phyloP scores from a whole-genome alignment of 2,888 invertebrate genomes.

The Sphaerophoria taeniata region DNA sequence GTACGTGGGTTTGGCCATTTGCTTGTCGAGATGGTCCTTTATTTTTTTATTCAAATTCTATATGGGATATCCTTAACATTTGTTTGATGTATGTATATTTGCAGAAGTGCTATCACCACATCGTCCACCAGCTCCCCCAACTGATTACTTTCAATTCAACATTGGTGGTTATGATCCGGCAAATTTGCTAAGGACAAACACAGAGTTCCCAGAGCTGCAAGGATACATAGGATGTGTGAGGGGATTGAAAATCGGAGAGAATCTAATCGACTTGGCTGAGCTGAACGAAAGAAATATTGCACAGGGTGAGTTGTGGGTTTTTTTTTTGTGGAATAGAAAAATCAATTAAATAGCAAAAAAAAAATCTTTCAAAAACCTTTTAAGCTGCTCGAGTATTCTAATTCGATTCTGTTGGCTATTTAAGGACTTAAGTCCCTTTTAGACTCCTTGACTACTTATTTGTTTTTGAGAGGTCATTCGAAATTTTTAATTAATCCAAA shows the following conservation, averaged over 20 bases:
- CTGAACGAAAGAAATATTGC: slow-evolving; percentile 88
- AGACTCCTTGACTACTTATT: no score
- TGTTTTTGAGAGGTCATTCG: no score
- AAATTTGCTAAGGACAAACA: slow-evolving; percentile 86
- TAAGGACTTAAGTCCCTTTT: no score
- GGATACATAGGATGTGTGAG: slow-evolving; percentile 94
- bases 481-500: no score
- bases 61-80: slow-evolving; percentile 28
- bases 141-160: slow-evolving; percentile 94
- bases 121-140: slow-evolving; percentile 94
- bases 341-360: not conserved
- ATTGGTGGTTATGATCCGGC: slow-evolving; percentile 93
- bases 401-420: no score
- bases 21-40: slow-evolving; percentile 8
- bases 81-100: slow-evolving; percentile 77
- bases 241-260: slow-evolving; percentile 92
- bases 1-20: slow-evolving; percentile 82
- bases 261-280: slow-evolving; percentile 90
- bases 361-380: no score
- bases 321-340: not conserved
- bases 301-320: slow-evolving; percentile 84
- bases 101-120: slow-evolving; percentile 94
- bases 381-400: no score
- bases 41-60: not conserved
- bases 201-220: slow-evolving; percentile 84